phyloP scores from a whole-genome alignment of 1,140 invertebrate species.

The Atopsyche davidsoni region DNA sequence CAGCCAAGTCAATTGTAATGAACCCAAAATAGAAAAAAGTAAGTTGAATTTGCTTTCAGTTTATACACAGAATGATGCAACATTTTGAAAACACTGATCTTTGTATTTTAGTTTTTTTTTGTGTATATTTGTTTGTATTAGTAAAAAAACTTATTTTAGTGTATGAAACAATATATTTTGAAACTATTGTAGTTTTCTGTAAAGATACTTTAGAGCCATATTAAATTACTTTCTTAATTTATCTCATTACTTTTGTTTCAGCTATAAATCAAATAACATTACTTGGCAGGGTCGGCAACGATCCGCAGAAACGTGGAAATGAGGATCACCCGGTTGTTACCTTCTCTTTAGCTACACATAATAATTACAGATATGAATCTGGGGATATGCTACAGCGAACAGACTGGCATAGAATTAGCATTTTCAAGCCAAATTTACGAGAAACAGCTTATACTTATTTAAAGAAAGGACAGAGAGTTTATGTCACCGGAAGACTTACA shows the following conservation, averaged over 20 bases:
- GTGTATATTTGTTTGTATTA: too few species aligned
- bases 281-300: constrained; percentile 77
- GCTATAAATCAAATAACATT: constrained; percentile 83
- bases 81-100: neutral
- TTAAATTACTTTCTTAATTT: too few species aligned
- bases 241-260: constrained; percentile 40
- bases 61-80: neutral
- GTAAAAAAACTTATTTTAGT: neutral
- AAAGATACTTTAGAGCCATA: too few species aligned
- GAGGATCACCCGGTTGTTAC: constrained; percentile 79
- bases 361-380: constrained; percentile 71
- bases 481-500: constrained; percentile 74
- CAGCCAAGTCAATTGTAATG: constrained; percentile 8
- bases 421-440: constrained; percentile 78
- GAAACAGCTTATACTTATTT: constrained; percentile 72
- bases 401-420: constrained; percentile 85
- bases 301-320: constrained; percentile 77
- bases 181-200: too few species aligned
- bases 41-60: constrained; percentile 2
- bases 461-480: constrained; percentile 80
- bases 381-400: constrained; percentile 78
- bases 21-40: constrained; percentile 21
- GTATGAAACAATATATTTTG: neutral
- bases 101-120: neutral
- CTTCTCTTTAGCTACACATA: constrained; percentile 86